Evolutionary conservation across 1,140 invertebrate species (phyloP).

Genomic region (Pinna nobilis): DNA sequence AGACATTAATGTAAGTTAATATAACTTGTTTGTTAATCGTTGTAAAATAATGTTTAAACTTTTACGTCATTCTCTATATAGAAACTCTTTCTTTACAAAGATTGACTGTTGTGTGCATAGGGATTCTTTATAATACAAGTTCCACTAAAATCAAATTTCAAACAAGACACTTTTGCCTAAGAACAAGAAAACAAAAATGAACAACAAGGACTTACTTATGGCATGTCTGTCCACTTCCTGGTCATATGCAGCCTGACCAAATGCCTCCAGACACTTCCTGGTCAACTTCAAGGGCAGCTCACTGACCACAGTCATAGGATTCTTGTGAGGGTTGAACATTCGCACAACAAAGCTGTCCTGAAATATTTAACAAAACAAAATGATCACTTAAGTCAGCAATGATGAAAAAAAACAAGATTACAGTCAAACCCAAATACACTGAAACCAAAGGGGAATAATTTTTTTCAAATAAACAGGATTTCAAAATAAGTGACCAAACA

Average conservation of each 20-base stretch:
- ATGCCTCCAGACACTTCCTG: conserved; percentile 85
- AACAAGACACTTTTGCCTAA: neutral
- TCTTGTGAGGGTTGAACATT: conserved; percentile 83
- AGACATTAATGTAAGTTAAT: too few species aligned
- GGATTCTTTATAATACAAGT: too few species aligned
- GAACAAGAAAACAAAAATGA: neutral
- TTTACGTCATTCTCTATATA: neutral
- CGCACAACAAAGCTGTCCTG: conserved; percentile 90
- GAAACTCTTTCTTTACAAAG: too few species aligned
- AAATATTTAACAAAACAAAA: neutral
- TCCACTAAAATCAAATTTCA: too few species aligned
- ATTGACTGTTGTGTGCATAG: too few species aligned
- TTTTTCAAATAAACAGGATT: too few species aligned
- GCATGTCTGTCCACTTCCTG: conserved; percentile 75
- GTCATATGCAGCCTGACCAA: conserved; percentile 84
- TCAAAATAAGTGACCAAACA: too few species aligned
- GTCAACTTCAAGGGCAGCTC: conserved; percentile 88
- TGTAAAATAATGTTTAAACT: neutral
- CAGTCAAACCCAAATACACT: too few species aligned
- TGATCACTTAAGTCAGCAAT: too few species aligned
- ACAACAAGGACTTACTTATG: conserved; percentile 30
- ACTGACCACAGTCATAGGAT: conserved; percentile 72
- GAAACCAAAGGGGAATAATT: too few species aligned
- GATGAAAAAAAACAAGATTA: too few species aligned
- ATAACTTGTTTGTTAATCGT: too few species aligned